Evolutionary conservation across 2,888 invertebrate species (phyloP).

Genomic region (Linnaemya vulpina): DNA sequence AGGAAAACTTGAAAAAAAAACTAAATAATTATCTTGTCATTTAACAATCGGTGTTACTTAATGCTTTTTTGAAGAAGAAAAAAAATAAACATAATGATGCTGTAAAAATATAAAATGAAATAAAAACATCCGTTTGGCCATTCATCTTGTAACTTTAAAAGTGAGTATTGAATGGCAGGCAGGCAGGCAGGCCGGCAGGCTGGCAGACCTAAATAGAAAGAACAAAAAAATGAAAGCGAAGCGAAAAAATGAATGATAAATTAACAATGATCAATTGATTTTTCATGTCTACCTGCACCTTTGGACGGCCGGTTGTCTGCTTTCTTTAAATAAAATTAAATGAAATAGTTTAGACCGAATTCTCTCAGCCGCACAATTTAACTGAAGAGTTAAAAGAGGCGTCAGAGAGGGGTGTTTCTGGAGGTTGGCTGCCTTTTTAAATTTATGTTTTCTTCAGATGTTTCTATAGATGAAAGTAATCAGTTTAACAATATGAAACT

Average conservation of each 20-base stretch:
- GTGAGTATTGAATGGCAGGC: constrained; percentile 59
- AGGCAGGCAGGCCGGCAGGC: constrained; percentile 48
- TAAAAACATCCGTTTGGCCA: neutral
- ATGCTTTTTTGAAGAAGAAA: constrained; percentile 61
- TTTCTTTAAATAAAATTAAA: neutral
- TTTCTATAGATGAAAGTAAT: constrained; percentile 43
- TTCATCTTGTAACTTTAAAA: constrained; percentile 27
- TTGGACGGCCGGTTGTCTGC: neutral
- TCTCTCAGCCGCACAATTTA: neutral
- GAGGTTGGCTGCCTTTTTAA: constrained; percentile 4
- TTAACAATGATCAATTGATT: constrained; percentile 69
- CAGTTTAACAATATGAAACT: constrained; percentile 58
- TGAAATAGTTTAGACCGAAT: neutral
- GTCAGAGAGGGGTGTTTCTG: neutral
- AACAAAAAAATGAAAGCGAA: constrained; percentile 1
- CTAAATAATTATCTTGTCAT: constrained; percentile 69
- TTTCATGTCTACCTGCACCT: constrained; percentile 42
- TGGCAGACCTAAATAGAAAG: constrained; percentile 33
- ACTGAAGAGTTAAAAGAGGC: neutral
- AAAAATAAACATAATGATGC: constrained; percentile 12
- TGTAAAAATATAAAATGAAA: neutral
- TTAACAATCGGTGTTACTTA: constrained; percentile 68
- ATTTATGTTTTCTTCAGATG: neutral
- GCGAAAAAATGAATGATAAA: constrained; percentile 39
- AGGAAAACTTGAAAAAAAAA: neutral